phyloP scores from a whole-genome alignment of 2,113 vertebrate genomes.

The Leptobrachium leishanense region DNA sequence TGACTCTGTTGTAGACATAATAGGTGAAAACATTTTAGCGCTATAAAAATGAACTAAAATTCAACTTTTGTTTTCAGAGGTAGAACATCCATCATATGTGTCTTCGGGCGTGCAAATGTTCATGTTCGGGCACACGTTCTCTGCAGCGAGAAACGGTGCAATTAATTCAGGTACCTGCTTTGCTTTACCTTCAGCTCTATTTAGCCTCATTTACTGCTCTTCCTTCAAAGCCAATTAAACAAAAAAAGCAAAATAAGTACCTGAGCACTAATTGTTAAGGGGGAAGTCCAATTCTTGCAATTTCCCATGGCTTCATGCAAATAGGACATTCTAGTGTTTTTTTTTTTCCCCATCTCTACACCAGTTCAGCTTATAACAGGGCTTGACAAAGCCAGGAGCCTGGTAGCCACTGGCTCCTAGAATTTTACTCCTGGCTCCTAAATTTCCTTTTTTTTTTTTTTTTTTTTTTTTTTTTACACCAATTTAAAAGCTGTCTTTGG shows the following conservation, averaged over 20 bases:
- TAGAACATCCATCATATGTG: constrained; percentile 40
- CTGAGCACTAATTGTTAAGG: not conserved
- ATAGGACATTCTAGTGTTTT: no score
- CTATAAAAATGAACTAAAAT: constrained; percentile 18
- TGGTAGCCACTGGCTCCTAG: no score
- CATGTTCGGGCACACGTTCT: constrained; percentile 47
- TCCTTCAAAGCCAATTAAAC: not conserved
- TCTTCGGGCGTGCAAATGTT: constrained; percentile 42
- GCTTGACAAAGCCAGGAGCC: no score
- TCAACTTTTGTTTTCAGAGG: constrained; percentile 45
- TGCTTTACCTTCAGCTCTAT: constrained; percentile 28
- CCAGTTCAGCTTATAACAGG: no score
- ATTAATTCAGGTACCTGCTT: constrained; percentile 44
- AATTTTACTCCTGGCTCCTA: no score
- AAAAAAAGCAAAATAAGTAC: constrained; percentile 37
- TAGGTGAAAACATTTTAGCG: not conserved
- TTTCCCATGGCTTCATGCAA: no score
- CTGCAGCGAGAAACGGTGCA: constrained; percentile 44
- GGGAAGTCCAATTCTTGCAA: no score
- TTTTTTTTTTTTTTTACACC: no score
- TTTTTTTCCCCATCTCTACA: no score
- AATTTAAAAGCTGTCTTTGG: no score
- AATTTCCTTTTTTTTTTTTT: no score
- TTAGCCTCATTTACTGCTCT: not conserved
- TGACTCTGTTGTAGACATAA: no score